Base-by-base conservation (phyloP, 2,113 vertebrate species). In the Smithornis capensis region DNA sequence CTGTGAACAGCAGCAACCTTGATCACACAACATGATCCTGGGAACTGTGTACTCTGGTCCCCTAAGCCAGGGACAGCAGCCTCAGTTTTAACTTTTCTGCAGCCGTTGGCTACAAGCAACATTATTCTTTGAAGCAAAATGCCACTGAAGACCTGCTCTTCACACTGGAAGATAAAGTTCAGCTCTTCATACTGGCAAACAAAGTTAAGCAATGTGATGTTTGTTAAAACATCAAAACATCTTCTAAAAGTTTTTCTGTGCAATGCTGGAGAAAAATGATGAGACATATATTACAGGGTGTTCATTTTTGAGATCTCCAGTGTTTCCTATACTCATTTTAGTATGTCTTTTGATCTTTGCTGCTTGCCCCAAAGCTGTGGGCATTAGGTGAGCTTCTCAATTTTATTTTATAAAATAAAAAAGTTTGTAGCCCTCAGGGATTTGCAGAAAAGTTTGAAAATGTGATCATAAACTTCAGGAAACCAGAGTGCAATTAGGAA, bases 391-490 rank as follows among this genome's bases (percentile, higher is more conserved):
- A 92, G 69, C 18, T 59, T 55, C 62, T 84, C 49, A 53, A 40
- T 73, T 95, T 92, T 79, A 60, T 92, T 94, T 84, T 84, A 73
- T 47, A 23, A 74, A 85, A 73, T 83, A 77, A 73, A 92, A 7
- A 74, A 52, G 29, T 87, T 79, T 53, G 40, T 87, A 85, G 77
- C 74, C 69, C 38, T 71, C 40, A 23, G 84, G 57, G 49, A 52
- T 76, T 52, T 82, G 53, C 44, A 92, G 53, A 87, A 89, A 91
- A 91, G 45, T 82, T 89, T 92, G 93, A 82, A 95, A 96, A 95
- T 6, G 16, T 1, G 2, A 84, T 75, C 49, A 81, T 65, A 69
- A 95, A 89, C 45, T 64, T 94, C 57, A 84, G 76, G 78, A 92
- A 95, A 89, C n/a, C 42, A 73, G 91, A 65, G 50, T 62, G 63